Evolutionary conservation across 2,888 invertebrate genomes (phyloP), one percentile per base, ranked within the genome.

Genomic region (Podabrus alpinus): DNA sequence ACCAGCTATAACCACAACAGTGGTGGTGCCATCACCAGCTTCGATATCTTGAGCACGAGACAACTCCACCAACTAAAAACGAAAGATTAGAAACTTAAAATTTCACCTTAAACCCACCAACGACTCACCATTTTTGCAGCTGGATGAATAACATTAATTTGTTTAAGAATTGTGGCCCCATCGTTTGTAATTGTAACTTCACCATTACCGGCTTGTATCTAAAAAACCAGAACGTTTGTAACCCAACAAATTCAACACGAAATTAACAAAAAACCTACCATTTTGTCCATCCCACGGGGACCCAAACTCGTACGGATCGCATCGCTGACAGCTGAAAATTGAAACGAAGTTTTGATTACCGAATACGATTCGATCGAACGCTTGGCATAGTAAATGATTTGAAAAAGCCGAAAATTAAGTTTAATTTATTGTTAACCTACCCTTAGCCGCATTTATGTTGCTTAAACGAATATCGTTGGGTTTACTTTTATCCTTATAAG

Each of bases 131-230:
- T 99, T 92, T 98, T 98, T 16, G 99, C 99, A 80, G 99, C 98
- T 68, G 99, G 99, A 87, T 99, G 99, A 78, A 97, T 91, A 1
- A 99, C 98, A 88, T 97, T 97, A 93, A 99, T 99, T 89, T 99
- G 96, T 88, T 99, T 98, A 76, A 99, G 89, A 88, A 99, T 99
- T 45, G 99, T 99, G 45, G 99, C 99, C 73, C 99, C 99, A 90
- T 99, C 99, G 89, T 99, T 99, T 71, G 99, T 99, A 78, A 99
- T 99, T 2, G 98, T 99, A 0, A 99, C 99, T 90, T 99, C 99
- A 9, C 99, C 99, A 89, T 97, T 98, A 45, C 93, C 93, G 45
- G 97, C 91, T 90, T 99, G 99, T 83, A 99, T 99, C 95, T 96
- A 84, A 77, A 89, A 69, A 13, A 88, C 78, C 2, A 77, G 62